A percentile compares a stretch with the other conserved stretches of the same genome.
phyloP scores from a whole-genome alignment of 1,140 invertebrate species.

The Globodera rostochiensis region DNA sequence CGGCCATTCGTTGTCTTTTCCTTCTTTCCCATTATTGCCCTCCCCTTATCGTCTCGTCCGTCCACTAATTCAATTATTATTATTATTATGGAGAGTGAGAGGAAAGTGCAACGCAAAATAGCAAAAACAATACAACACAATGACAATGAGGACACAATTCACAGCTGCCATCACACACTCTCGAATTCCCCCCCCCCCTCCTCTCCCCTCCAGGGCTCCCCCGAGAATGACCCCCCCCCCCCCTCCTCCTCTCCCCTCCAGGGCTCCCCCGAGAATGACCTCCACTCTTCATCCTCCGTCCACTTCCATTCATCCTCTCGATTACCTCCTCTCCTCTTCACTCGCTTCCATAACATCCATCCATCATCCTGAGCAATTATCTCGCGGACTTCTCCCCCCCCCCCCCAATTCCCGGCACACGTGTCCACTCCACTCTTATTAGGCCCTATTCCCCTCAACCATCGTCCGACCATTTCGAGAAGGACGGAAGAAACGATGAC shows the following conservation, averaged over 20 bases:
- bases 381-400: background rate
- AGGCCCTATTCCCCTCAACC: background rate
- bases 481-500: background rate
- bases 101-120: background rate
- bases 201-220: background rate
- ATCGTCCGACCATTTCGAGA: background rate
- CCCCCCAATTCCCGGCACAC: background rate
- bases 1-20: too few relatives aligned
- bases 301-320: background rate
- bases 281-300: background rate
- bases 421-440: background rate
- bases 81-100: background rate
- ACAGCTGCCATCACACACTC: constrained; percentile 12
- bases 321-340: background rate
- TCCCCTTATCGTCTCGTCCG: background rate
- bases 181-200: background rate
- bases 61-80: constrained; percentile 2
- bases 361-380: constrained; percentile 16
- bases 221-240: background rate
- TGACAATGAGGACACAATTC: background rate
- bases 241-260: background rate
- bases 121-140: background rate
- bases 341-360: background rate
- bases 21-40: too few relatives aligned
- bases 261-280: background rate